Conservation (phyloP, 2,797 vertebrate species). For the Syngnathus rostellatus region DNA sequence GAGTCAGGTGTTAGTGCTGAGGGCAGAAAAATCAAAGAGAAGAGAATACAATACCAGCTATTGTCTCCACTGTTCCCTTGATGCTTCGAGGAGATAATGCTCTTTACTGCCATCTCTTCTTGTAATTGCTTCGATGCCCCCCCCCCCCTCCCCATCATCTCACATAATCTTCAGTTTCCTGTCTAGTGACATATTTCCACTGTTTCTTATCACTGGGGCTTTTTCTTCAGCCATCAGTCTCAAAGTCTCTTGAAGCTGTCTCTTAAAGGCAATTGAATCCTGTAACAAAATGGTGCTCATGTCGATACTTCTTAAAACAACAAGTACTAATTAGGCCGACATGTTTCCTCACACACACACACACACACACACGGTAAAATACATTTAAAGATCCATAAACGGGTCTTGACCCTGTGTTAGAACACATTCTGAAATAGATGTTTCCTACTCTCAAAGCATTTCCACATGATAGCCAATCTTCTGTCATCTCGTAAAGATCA, state of each 20-base stretch:
- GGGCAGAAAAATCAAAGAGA: constrained; percentile 53
- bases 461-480: no score
- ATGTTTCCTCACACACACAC: no score
- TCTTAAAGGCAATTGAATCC: constrained; percentile 25
- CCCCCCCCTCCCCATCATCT: not conserved
- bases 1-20: constrained; percentile 33
- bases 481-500: constrained; percentile 7
- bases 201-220: not conserved
- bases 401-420: constrained; percentile 26
- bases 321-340: constrained; percentile 25
- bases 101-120: not conserved
- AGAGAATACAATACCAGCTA: constrained; percentile 51
- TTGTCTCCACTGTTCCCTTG: constrained; percentile 37
- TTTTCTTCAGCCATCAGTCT: not conserved
- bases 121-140: not conserved
- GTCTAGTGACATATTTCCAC: constrained; percentile 9
- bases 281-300: constrained; percentile 37
- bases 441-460: no score
- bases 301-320: constrained; percentile 51
- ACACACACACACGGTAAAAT: not conserved
- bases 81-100: constrained; percentile 32
- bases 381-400: constrained; percentile 20
- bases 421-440: constrained; percentile 19
- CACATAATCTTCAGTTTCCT: not conserved
- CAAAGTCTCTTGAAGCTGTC: constrained; percentile 21